A percentile compares a stretch with the other conserved stretches of the same genome.
Conservation (phyloP, 2,888 invertebrate species). For the Yponomeuta sedellus region DNA sequence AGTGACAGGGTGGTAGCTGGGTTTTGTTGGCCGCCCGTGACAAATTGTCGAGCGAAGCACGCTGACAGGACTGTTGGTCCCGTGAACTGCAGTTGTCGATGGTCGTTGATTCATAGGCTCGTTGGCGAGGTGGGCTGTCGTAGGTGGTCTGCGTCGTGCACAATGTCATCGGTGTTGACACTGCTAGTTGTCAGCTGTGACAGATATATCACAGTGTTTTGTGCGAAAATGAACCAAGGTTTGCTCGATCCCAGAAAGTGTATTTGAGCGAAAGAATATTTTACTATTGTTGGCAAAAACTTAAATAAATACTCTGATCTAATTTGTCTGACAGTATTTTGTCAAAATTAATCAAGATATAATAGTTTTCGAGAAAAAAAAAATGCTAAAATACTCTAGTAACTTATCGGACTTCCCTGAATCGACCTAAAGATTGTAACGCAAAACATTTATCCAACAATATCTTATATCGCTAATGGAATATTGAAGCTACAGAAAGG, state of each 20-base stretch:
- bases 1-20: conserved; percentile 62
- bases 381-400: too few relatives aligned
- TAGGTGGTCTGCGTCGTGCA: neutral
- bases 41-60: conserved; percentile 57
- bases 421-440: too few relatives aligned
- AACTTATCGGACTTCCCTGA: too few relatives aligned
- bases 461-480: too few relatives aligned
- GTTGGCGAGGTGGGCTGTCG: neutral
- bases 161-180: neutral
- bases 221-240: neutral
- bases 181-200: neutral
- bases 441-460: too few relatives aligned
- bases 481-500: too few relatives aligned
- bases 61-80: neutral
- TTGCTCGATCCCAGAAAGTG: neutral
- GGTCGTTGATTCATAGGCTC: conserved; percentile 3
- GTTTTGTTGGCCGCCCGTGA: conserved; percentile 39
- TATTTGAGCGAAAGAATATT: too few relatives aligned
- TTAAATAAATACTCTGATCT: too few relatives aligned
- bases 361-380: too few relatives aligned
- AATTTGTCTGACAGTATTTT: too few relatives aligned
- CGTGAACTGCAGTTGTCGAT: neutral
- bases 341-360: too few relatives aligned
- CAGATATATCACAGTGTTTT: neutral
- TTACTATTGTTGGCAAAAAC: too few relatives aligned